Evolutionary conservation across 2,888 invertebrate genomes (phyloP).

Genomic region (Eilema griseolum): DNA sequence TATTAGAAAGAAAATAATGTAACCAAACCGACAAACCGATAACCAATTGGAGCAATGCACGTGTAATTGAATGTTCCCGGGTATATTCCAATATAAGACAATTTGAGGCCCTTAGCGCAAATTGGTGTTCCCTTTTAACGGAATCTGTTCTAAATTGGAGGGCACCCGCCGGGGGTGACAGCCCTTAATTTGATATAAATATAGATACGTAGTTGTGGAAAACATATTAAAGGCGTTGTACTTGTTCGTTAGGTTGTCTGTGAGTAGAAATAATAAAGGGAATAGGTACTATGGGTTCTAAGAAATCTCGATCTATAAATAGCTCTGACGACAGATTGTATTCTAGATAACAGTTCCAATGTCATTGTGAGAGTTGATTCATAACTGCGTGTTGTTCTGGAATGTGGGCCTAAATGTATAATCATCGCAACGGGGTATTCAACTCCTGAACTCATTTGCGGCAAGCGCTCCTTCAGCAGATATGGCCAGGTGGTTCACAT

Average conservation of each 20-base stretch:
- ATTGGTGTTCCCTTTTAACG: slow-evolving; percentile 69
- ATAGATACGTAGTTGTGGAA: slow-evolving; percentile 30
- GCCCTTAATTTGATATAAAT: slow-evolving; percentile 63
- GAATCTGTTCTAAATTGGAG: slow-evolving; percentile 71
- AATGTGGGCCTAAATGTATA: too few relatives aligned
- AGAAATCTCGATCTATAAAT: too few relatives aligned
- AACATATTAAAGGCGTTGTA: slow-evolving; percentile 18
- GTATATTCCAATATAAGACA: slow-evolving; percentile 66
- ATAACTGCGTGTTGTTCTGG: too few relatives aligned
- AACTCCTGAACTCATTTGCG: too few relatives aligned
- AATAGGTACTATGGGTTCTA: too few relatives aligned
- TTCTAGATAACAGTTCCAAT: too few relatives aligned
- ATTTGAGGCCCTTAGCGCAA: slow-evolving; percentile 65
- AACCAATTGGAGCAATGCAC: slow-evolving; percentile 35
- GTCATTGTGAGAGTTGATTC: too few relatives aligned
- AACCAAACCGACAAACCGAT: slow-evolving; percentile 29
- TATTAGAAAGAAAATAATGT: slow-evolving; percentile 13
- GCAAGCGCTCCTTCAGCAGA: too few relatives aligned
- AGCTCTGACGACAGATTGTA: too few relatives aligned
- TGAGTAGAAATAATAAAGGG: too few relatives aligned
- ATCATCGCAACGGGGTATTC: too few relatives aligned
- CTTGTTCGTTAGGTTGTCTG: neutral
- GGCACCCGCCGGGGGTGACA: slow-evolving; percentile 52
- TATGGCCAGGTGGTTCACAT: too few relatives aligned
- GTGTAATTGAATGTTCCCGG: slow-evolving; percentile 60